Base-by-base conservation (phyloP, 2,797 vertebrate genomes). In the Poecilia velifera region DNA sequence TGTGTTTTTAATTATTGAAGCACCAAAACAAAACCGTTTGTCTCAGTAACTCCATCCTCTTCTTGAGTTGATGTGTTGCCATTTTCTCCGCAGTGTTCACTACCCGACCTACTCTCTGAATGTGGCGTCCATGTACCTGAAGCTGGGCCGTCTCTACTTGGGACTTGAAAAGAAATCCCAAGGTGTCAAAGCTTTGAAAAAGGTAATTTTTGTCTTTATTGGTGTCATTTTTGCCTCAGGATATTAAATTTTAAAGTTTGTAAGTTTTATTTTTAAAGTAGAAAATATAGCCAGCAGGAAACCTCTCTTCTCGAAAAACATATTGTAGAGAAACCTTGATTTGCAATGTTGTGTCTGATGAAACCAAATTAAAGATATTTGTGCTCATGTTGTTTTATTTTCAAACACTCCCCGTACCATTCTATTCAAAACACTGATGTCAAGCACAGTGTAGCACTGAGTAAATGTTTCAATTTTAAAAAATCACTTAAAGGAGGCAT, bases 81-180 rank as follows among this genome's bases (percentile, higher is more conserved):
- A 13, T 78, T 80, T 9, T 84, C 22, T 85, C 78, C 49, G 10
- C 94, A 99, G 98, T 79, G 96, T 98, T 84, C 97, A 99, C 90
- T 99, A 99, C 79, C 98, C 98, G 2, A 87, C 95, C 59, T 99
- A 97, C 92, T 99, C 98, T 0, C 96, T 99, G 88, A 99, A 99
- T 0, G 98, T 99, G 94, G 98, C 98, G 0, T 99, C 98, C 71
- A 98, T 99, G 97, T 99, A 98, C 96, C 94, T 99, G 90, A 99
- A 99, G 89, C 90, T 99, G 64, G 98, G 98, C 34, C 95, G 98
- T 74, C 94, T 99, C 25, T 97, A 99, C 88, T 93, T 98, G 95
- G 96, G 97, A 0, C 94, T 99, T 81, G 96, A 97, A 73, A 97
- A 96, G 91, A 97, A 92, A 88, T 55, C 87, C 0, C 96, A 96